Evolutionary conservation across 2,888 invertebrate species (phyloP), one percentile per base, ranked within the genome.

Genomic region (Isotomurus palustris): DNA sequence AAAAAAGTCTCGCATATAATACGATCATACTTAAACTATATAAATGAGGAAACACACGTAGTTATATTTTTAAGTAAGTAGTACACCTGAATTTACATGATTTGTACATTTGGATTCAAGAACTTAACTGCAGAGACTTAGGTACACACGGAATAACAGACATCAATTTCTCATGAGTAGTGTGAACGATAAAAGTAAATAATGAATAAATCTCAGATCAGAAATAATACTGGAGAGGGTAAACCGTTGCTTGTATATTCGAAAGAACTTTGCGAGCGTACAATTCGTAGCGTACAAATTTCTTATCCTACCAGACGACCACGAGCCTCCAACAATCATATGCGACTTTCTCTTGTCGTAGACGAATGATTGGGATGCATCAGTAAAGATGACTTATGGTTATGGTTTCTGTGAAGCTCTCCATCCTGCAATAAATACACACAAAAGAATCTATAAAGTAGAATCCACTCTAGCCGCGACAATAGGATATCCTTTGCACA

Each of bases 331-430:
- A 36, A 57, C 45, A 58, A 64, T 67, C 62, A 68, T 56, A 68
- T 68, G 40, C 68, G 68, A 59, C 68, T 68, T 60, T 68, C 68
- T 58, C 64, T 64, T 38, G 68, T 61, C 17, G 64, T 56, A 41
- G 60, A 57, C 28, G 55, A 56, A 45, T 60, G 62, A 54, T 62
- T 59, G 32, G 63, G 55, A 57, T 58, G 53, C 19, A 60, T 54
- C 45, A 64, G 55, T 40, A 60, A 44, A 41, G 60, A 57, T 51
- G 60, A 48, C 56, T 56, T 56, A 56, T 58, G 64, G 54, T 64
- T 58, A 60, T 66, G 66, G 54, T 68, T 68, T 49, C 64, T 60
- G 51, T 64, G 64, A 55, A 63, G 60, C 56, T 68, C 66, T 32
- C 58, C 58, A 49, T 68, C 68, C 68, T 68, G 56, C 14, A 56